Evolutionary conservation across 2,888 invertebrate genomes (phyloP).

Genomic region (Protonemura montana): DNA sequence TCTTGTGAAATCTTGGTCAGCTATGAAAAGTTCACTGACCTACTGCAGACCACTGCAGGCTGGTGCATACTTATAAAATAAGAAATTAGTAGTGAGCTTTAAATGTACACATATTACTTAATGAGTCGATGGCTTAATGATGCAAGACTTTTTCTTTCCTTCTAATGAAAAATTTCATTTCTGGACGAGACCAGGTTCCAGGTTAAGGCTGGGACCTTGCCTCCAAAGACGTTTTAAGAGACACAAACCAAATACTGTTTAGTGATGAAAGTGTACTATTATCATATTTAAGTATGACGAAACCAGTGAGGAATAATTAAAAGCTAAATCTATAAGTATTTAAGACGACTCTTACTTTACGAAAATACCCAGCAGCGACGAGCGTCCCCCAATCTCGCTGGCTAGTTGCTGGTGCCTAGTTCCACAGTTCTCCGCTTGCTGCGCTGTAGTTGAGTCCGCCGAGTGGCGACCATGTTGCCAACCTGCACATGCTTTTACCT

Average conservation of each 20-base stretch:
- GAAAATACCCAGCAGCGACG: background rate
- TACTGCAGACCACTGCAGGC: background rate
- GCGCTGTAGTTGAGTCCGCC: too few species aligned
- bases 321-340: background rate
- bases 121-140: too few species aligned
- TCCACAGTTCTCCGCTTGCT: too few species aligned
- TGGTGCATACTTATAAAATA: background rate
- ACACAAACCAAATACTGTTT: background rate
- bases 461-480: too few species aligned
- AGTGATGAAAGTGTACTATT: background rate
- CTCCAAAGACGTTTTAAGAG: background rate
- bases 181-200: background rate
- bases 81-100: too few species aligned
- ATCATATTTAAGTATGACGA: background rate
- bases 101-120: too few species aligned
- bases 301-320: background rate
- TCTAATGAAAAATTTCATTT: background rate
- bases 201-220: background rate
- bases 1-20: too few species aligned
- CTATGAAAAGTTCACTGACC: background rate
- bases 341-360: background rate
- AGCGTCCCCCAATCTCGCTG: background rate
- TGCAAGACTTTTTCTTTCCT: background rate
- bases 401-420: background rate
- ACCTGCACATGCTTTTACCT: too few species aligned